Conservation (phyloP, 30 jellyfish, hydroid and myxozoan species). For the Aurelia aurita complex sp. Pacific region DNA sequence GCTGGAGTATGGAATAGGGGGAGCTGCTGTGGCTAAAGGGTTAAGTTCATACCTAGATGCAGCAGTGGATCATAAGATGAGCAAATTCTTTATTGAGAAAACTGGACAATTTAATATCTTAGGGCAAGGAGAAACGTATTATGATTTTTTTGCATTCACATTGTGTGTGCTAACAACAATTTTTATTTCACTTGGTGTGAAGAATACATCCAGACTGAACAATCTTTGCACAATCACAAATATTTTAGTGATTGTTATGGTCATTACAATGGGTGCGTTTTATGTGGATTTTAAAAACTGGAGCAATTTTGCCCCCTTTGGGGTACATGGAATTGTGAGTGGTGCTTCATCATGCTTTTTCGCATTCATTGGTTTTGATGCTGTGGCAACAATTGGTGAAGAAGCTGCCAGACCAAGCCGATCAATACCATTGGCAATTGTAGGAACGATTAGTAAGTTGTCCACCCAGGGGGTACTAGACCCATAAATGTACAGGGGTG, state of each 20-base stretch:
- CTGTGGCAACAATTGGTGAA: conserved; percentile 79
- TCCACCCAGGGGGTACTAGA: no score
- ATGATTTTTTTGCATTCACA: conserved; percentile 64
- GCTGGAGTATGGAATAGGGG: conserved; percentile 94
- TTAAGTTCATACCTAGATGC: conserved; percentile 91
- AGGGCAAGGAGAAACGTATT: conserved; percentile 53
- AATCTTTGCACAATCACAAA: conserved; percentile 78
- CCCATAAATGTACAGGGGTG: no score
- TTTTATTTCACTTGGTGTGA: conserved; percentile 71
- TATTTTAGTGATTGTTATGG: conserved; percentile 76
- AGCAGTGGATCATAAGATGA: conserved; percentile 42
- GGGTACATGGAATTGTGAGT: conserved; percentile 65
- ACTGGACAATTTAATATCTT: conserved; percentile 44
- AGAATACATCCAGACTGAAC: conserved; percentile 74
- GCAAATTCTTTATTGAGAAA: conserved; percentile 32
- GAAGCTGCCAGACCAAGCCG: conserved; percentile 86
- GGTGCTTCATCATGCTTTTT: conserved; percentile 93
- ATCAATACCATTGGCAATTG: conserved; percentile 81
- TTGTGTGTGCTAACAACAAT: conserved; percentile 47
- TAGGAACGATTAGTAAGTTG: conserved; percentile 79
- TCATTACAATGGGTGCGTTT: conserved; percentile 87
- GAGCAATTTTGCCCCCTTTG: conserved; percentile 75
- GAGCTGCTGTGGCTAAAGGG: conserved; percentile 92
- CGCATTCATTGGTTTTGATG: conserved; percentile 95
- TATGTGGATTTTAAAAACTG: conserved; percentile 58